Conservation (phyloP, 2,888 invertebrate genomes). For the Gymnosoma rotundatum region DNA sequence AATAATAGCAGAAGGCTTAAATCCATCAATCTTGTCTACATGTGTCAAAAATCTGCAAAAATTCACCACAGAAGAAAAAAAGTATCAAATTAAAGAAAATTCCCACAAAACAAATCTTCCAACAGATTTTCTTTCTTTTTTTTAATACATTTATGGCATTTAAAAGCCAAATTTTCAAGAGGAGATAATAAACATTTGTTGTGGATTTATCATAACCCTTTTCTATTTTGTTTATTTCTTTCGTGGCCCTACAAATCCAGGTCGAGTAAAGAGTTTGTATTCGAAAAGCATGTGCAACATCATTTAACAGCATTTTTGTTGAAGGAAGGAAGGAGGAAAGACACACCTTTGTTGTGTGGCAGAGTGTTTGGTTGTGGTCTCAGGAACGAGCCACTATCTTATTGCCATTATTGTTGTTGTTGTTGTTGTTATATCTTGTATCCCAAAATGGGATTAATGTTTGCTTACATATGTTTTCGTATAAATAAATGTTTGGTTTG, state of each 20-base stretch:
- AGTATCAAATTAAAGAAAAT: constrained; percentile 69
- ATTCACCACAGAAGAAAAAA: constrained; percentile 19
- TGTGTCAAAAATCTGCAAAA: constrained; percentile 67
- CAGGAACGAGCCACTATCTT: constrained; percentile 19
- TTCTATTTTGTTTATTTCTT: constrained; percentile 4
- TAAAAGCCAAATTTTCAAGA: constrained; percentile 22
- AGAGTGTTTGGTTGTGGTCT: constrained; percentile 15
- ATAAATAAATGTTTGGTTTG: constrained; percentile 52
- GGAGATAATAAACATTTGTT: constrained; percentile 60
- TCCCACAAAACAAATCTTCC: constrained; percentile 61
- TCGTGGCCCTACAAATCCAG: constrained; percentile 4
- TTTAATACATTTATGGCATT: constrained; percentile 4
- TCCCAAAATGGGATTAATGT: constrained; percentile 67
- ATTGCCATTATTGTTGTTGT: background rate
- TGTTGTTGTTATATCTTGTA: constrained; percentile 27
- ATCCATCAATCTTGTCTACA: constrained; percentile 67
- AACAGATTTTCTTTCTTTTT: constrained; percentile 10
- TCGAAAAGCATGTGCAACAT: constrained; percentile 55
- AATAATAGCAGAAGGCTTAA: constrained; percentile 64
- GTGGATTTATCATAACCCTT: constrained; percentile 59
- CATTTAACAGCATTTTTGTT: constrained; percentile 28
- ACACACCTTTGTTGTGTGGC: constrained; percentile 41
- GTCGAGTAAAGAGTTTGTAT: background rate
- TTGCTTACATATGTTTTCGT: constrained; percentile 62
- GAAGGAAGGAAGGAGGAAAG: background rate